Evolutionary conservation across 2,797 vertebrate species (phyloP).

Genomic region (Australoheros facetus): DNA sequence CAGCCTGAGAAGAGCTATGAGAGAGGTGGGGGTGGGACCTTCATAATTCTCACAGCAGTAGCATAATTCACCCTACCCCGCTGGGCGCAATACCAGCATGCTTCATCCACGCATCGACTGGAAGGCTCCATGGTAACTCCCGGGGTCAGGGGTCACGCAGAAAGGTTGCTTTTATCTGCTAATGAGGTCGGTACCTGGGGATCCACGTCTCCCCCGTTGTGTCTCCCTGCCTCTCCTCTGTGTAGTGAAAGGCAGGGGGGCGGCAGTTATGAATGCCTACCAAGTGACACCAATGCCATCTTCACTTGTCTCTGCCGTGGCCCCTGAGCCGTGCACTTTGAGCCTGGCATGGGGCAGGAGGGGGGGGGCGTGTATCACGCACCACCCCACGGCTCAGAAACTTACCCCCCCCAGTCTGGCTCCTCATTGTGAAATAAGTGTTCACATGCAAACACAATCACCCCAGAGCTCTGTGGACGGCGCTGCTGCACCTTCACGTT

Average conservation of each 20-base stretch:
- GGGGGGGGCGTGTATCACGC: constrained; percentile 48
- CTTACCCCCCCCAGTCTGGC: constrained; percentile 60
- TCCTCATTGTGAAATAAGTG: constrained; percentile 71
- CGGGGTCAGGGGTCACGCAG: constrained; percentile 74
- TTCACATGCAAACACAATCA: constrained; percentile 77
- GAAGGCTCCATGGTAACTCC: constrained; percentile 82
- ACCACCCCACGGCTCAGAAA: constrained; percentile 53
- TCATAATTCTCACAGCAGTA: constrained; percentile 70
- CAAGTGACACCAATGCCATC: constrained; percentile 77
- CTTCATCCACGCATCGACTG: constrained; percentile 66
- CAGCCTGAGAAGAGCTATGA: not conserved
- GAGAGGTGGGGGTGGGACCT: constrained; percentile 8
- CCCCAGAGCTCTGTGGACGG: constrained; percentile 40
- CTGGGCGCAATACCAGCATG: constrained; percentile 75
- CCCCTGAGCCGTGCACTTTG: constrained; percentile 22
- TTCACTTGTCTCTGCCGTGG: constrained; percentile 66
- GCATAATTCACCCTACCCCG: constrained; percentile 58
- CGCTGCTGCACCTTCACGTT: constrained; percentile 14
- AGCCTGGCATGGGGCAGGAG: constrained; percentile 16
- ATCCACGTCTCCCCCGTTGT: constrained; percentile 66
- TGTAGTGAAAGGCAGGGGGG: constrained; percentile 10
- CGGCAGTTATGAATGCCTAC: constrained; percentile 60
- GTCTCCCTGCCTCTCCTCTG: constrained; percentile 53
- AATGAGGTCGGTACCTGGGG: constrained; percentile 84
- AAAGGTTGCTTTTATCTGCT: constrained; percentile 87